These are phyloP conservation scores for Falco rusticolus DNA, from an alignment of 2,797 vertebrate species.

Conservation along the genomic window DNA sequence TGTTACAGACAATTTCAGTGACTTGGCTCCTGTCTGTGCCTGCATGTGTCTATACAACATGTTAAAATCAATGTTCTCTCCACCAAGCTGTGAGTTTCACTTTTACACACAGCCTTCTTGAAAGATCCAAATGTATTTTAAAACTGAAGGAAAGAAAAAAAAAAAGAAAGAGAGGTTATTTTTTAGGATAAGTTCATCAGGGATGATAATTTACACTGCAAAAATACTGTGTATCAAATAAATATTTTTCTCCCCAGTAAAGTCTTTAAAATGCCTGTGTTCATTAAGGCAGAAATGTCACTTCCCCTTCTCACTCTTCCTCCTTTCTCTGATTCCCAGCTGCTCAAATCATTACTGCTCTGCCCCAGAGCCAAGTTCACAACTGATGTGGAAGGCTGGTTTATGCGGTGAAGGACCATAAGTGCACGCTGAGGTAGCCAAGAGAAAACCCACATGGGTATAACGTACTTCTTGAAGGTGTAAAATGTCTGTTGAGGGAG, in stretches of 20 bases:
- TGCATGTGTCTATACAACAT: neutral
- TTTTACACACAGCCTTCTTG: neutral
- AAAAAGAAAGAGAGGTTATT: neutral
- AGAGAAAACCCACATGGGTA: neutral
- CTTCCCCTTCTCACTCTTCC: neutral
- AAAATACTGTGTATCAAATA: neutral
- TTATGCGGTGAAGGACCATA: neutral
- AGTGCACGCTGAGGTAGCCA: neutral
- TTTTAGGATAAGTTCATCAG: neutral
- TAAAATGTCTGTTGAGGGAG: neutral
- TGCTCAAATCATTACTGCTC: conserved; percentile 17
- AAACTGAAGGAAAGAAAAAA: neutral
- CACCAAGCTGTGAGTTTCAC: neutral
- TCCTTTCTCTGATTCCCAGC: neutral
- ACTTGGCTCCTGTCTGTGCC: neutral
- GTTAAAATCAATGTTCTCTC: conserved; percentile 25
- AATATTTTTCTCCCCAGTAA: neutral
- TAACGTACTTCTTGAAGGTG: neutral
- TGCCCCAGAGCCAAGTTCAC: neutral
- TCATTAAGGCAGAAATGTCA: neutral
- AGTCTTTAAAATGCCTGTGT: neutral
- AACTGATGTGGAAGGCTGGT: neutral
- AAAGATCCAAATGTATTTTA: neutral
- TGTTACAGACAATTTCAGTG: conserved; percentile 16
- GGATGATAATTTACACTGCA: neutral